phyloP scores from a whole-genome alignment of 1,140 invertebrate species.

The Aculops lycopersici region DNA sequence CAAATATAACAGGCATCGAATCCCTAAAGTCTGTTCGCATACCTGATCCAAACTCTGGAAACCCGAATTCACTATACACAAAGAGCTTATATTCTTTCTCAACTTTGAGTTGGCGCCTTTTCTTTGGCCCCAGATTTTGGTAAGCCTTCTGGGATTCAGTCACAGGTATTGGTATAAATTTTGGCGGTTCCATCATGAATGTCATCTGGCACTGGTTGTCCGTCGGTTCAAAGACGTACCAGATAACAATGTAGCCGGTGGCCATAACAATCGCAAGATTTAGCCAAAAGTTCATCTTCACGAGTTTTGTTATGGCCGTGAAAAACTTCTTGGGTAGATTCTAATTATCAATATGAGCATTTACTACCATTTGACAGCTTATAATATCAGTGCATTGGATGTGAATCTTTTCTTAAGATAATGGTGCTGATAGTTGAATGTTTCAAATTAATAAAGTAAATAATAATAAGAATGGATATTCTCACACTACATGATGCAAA shows the following conservation, averaged over 20 bases:
- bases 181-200: background rate
- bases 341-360: no score
- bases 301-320: no score
- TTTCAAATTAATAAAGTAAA: no score
- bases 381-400: no score
- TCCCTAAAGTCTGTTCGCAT: background rate
- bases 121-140: background rate
- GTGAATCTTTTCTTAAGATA: no score
- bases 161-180: background rate
- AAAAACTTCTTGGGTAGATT: no score
- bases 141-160: background rate
- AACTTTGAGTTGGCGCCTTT: background rate
- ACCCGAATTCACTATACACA: background rate
- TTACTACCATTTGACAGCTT: no score
- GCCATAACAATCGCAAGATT: no score
- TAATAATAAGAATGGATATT: no score
- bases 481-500: no score
- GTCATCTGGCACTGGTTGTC: background rate
- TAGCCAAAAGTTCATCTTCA: no score
- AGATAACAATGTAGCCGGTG: background rate
- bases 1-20: background rate
- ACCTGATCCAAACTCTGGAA: background rate
- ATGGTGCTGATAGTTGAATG: no score
- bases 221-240: background rate
- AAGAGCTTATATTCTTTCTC: background rate